These are phyloP conservation scores for Endomychus coccineus DNA, from an alignment of 2,888 invertebrate species.

Conservation along the genomic window DNA sequence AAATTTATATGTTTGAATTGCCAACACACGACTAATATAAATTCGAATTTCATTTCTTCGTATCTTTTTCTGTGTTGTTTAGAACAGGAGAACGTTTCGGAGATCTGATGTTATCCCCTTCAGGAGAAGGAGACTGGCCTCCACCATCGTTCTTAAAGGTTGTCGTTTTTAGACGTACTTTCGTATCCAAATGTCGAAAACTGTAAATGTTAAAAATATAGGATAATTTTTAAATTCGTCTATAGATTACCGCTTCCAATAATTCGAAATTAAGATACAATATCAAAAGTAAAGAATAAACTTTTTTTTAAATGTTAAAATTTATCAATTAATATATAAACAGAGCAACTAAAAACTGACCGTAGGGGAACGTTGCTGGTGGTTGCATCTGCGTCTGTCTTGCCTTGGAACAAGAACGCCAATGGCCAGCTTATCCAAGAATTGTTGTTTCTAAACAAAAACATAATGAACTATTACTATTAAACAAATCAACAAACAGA, in stretches of 20 bases:
- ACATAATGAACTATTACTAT: background rate
- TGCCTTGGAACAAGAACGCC: constrained; percentile 79
- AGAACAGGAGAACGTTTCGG: constrained; percentile 49
- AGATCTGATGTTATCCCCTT: constrained; percentile 47
- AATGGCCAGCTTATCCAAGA: constrained; percentile 93
- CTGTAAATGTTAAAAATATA: constrained; percentile 41
- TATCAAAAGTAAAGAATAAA: no score
- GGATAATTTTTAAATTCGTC: background rate
- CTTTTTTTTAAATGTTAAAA: no score
- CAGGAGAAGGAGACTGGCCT: constrained; percentile 66
- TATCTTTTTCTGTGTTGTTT: no score
- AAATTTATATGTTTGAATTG: no score
- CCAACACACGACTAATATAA: no score
- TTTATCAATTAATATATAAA: no score
- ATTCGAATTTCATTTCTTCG: no score
- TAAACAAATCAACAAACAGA: background rate
- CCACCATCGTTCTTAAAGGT: constrained; percentile 48
- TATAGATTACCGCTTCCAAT: background rate
- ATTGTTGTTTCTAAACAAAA: constrained; percentile 3
- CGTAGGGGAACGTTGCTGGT: constrained; percentile 70
- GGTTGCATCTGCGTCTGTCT: constrained; percentile 56
- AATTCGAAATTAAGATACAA: constrained; percentile 3
- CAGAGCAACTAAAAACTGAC: constrained; percentile 46
- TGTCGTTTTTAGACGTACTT: constrained; percentile 60
- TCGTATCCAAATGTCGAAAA: constrained; percentile 81